These are phyloP conservation scores for Cydia strobilella DNA, from an alignment of 1,140 invertebrate species.

Conservation along the genomic window DNA sequence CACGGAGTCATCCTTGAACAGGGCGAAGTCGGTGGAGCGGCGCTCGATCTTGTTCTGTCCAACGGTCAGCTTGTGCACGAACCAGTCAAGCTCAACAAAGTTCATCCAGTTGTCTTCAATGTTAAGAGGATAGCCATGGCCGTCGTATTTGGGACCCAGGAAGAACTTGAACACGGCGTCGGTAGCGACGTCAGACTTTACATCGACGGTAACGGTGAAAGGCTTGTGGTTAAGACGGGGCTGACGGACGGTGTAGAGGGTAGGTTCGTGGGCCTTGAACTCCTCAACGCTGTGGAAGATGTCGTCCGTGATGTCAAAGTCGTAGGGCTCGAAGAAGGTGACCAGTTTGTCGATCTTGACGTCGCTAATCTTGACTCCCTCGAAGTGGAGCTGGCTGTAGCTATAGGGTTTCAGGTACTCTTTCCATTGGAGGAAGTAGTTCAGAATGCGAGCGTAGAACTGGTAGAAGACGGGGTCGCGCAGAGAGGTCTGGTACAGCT, in stretches of 20 bases:
- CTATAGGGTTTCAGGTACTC: constrained; percentile 81
- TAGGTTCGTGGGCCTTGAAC: constrained; percentile 42
- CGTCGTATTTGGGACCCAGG: constrained; percentile 80
- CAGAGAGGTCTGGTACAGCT: constrained; percentile 81
- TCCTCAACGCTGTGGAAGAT: constrained; percentile 60
- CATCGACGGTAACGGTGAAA: constrained; percentile 82
- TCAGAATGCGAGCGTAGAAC: constrained; percentile 82
- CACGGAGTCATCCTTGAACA: constrained; percentile 83
- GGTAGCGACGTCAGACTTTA: constrained; percentile 80
- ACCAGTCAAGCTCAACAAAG: constrained; percentile 87
- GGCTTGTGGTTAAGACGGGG: constrained; percentile 83
- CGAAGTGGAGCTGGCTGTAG: constrained; percentile 79
- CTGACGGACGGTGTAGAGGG: constrained; percentile 79
- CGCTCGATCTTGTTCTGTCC: constrained; percentile 86
- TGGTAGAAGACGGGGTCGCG: constrained; percentile 85
- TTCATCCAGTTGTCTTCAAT: constrained; percentile 81
- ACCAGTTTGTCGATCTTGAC: constrained; percentile 79
- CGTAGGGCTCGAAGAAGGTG: constrained; percentile 81
- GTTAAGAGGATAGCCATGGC: constrained; percentile 79
- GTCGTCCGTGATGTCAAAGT: constrained; percentile 77
- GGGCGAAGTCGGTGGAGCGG: constrained; percentile 84
- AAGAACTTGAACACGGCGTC: constrained; percentile 83
- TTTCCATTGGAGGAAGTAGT: constrained; percentile 81
- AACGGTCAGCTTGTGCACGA: constrained; percentile 82
- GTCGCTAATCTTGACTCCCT: constrained; percentile 80